phyloP scores from a whole-genome alignment of 2,113 vertebrate species.

The Eudyptes chrysolophus region DNA sequence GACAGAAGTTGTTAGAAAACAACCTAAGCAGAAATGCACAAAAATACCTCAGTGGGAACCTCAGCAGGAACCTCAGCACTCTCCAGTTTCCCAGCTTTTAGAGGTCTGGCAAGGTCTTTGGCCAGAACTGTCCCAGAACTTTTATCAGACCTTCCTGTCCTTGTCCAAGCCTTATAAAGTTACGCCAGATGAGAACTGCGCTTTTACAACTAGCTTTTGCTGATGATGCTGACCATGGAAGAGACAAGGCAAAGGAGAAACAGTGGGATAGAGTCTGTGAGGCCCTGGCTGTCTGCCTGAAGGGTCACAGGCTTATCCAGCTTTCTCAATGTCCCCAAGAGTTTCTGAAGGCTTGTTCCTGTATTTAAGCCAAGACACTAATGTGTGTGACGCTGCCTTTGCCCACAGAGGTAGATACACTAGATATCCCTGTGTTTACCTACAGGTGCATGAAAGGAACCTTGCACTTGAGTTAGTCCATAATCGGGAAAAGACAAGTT shows the following conservation, averaged over 20 bases:
- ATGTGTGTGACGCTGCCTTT: rapidly evolving
- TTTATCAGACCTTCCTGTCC: not conserved
- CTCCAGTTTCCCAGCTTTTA: not conserved
- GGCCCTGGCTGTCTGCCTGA: not conserved
- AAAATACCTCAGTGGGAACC: not conserved
- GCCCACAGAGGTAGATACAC: not conserved
- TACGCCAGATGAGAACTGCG: not conserved
- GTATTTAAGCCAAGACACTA: not conserved
- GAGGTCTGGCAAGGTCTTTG: not conserved
- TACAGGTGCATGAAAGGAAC: not conserved
- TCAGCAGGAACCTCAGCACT: not conserved
- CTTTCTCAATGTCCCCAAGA: not conserved
- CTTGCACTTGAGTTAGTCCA: not conserved
- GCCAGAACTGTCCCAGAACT: not conserved
- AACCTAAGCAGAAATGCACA: not conserved
- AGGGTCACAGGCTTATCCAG: not conserved
- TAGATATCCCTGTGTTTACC: not conserved
- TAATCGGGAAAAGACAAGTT: not conserved
- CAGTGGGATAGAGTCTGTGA: rapidly evolving
- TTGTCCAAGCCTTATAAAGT: not conserved
- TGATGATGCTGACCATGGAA: not conserved
- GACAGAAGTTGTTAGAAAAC: not conserved
- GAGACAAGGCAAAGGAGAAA: not conserved
- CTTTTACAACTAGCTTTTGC: not conserved
- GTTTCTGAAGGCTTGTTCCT: not conserved